These are phyloP conservation scores for Pavo muticus DNA, from an alignment of 2,113 vertebrate genomes.

Conservation along the genomic window DNA sequence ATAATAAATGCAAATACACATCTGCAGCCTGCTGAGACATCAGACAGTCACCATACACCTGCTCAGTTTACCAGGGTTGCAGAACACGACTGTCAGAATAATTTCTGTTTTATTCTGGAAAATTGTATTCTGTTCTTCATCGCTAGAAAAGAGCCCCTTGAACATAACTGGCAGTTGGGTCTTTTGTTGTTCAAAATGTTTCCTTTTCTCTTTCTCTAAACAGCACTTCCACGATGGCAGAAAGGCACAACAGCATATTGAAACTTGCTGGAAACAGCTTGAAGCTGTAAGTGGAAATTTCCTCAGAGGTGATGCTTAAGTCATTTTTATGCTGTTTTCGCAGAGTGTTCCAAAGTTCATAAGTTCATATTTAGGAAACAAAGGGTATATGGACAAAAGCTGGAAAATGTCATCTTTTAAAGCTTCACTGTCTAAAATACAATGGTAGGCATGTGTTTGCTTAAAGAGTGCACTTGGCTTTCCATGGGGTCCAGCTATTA, in stretches of 20 bases:
- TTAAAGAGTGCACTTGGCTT: background rate
- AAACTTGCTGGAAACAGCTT: constrained; percentile 96
- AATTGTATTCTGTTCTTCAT: background rate
- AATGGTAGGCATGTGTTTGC: background rate
- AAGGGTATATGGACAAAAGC: background rate
- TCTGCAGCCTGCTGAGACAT: constrained; percentile 64
- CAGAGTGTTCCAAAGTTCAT: background rate
- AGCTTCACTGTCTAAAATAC: background rate
- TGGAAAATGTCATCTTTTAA: background rate
- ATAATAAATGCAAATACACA: constrained; percentile 69
- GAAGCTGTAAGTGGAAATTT: constrained; percentile 86
- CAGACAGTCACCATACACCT: constrained; percentile 51
- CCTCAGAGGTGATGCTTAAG: background rate
- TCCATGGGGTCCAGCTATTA: background rate
- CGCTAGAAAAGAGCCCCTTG: background rate
- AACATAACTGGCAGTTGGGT: background rate
- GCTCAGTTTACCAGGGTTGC: background rate
- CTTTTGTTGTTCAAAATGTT: constrained; percentile 33
- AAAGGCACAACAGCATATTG: constrained; percentile 96
- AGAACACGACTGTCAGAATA: constrained; percentile 54
- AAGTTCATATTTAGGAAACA: background rate
- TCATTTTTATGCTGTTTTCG: background rate
- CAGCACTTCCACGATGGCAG: constrained; percentile 97
- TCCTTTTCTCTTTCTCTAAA: constrained; percentile 6
- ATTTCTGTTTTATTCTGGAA: constrained; percentile 7